Evolutionary conservation across 2,888 invertebrate species (phyloP), one percentile per base, ranked within the genome.

Genomic region (Deilephila porcellus): DNA sequence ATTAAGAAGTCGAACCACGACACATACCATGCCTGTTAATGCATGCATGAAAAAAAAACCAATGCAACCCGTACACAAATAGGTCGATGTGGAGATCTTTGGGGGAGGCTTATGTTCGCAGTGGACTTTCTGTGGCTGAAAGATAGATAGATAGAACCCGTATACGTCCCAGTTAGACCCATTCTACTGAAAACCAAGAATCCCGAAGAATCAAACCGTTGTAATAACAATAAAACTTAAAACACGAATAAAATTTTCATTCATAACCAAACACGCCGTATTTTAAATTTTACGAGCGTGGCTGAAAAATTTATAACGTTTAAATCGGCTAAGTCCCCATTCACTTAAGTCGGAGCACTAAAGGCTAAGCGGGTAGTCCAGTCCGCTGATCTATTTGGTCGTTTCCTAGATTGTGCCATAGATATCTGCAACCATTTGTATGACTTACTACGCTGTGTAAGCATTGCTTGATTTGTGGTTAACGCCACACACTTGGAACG

Each of bases 261-360:
- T 67, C 45, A 52, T 25, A 45, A 17, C 52, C 20, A 25, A 52
- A 67, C 25, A 67, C 52, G 52, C 52, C 4, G 67, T 52, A 52
- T 67, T 67, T 67, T 67, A 67, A 67, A 67, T 67, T 67, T 67
- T 67, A 67, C 67, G 67, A 67, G 67, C 67, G 52, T n/a, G 56
- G 20, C 37, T 45, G 67, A 52, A 25, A 67, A 45, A 67, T 67
- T 67, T 67, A 52, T 25, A 67, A 25, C 2, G 7, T 67, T 29
- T 67, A 67, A 67, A 67, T 67, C 52, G 52, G 25, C 5, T 20
- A 52, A 67, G 67, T 25, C 63, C 63, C 72, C 64, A 73, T 73
- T 73, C 67, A 67, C 72, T 73, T 73, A 73, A 71, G 71, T 37
- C 59, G 67, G 11, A 53, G 20, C 25, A 60, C 32, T 72, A 56